Conservation (phyloP, 2,888 invertebrate genomes). For the Athalia cordata region DNA sequence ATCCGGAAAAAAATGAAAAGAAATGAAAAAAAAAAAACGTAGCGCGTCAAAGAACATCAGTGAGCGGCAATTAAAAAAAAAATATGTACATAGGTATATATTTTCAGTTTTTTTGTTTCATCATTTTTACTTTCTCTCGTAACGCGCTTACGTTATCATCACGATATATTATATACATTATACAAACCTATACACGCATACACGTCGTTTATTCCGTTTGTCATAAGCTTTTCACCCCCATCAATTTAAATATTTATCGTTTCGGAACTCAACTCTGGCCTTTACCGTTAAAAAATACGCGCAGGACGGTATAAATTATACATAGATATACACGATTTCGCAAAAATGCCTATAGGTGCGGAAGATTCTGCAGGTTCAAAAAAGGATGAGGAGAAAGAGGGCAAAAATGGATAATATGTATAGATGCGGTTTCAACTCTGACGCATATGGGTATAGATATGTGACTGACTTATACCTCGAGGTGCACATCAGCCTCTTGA, state of each 20-base stretch:
- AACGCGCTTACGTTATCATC: neutral
- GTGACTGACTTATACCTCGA: too few relatives aligned
- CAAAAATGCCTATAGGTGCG: neutral
- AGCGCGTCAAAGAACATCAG: too few relatives aligned
- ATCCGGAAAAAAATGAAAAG: too few relatives aligned
- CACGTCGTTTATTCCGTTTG: constrained; percentile 28
- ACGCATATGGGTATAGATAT: too few relatives aligned
- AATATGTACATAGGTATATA: too few relatives aligned
- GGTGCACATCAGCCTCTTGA: too few relatives aligned
- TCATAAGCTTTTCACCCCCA: constrained; percentile 16
- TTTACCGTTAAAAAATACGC: neutral
- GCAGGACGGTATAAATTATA: neutral
- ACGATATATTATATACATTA: neutral
- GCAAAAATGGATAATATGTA: neutral
- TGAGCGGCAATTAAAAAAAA: too few relatives aligned
- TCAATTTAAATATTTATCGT: constrained; percentile 24
- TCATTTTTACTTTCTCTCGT: neutral
- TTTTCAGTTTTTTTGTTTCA: neutral
- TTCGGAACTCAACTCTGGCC: constrained; percentile 22
- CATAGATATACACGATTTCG: neutral
- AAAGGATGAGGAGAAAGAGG: too few relatives aligned
- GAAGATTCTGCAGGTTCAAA: neutral
- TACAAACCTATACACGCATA: neutral
- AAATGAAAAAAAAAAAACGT: too few relatives aligned
- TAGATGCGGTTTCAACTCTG: too few relatives aligned